A percentile compares a stretch with the other conserved stretches of the same genome.
phyloP scores from a whole-genome alignment of 2,797 vertebrate species.

The Staurois parvus region DNA sequence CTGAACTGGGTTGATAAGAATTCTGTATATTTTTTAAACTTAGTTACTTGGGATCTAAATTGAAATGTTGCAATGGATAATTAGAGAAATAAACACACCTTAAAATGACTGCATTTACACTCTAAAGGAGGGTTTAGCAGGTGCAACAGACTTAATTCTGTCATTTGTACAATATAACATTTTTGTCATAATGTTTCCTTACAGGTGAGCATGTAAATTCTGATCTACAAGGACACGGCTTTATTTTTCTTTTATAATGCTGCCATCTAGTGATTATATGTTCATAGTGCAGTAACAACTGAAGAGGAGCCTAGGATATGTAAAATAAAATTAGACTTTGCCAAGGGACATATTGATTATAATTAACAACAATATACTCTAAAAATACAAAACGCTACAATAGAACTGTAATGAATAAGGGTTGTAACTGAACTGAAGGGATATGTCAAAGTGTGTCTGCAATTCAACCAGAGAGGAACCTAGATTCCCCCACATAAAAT shows the following conservation, averaged over 20 bases:
- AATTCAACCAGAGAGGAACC: too few relatives aligned
- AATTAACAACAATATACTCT: too few relatives aligned
- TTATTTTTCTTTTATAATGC: not conserved
- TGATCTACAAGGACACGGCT: not conserved
- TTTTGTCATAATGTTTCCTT: not conserved
- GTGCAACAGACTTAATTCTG: not conserved
- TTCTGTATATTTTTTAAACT: not conserved
- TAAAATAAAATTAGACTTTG: not conserved
- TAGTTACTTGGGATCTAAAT: not conserved
- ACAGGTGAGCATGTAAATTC: not conserved
- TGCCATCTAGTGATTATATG: constrained; percentile 25
- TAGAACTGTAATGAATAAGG: too few relatives aligned
- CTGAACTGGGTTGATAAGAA: constrained; percentile 26
- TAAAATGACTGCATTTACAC: not conserved
- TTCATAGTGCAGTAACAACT: not conserved
- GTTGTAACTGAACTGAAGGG: too few relatives aligned
- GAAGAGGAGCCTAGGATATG: not conserved
- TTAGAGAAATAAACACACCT: not conserved
- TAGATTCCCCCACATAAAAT: too few relatives aligned
- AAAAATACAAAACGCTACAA: too few relatives aligned
- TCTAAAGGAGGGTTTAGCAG: not conserved
- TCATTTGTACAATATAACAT: not conserved
- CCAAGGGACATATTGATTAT: too few relatives aligned
- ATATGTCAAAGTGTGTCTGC: too few relatives aligned
- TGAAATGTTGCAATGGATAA: constrained; percentile 8